phyloP scores from a whole-genome alignment of 2,113 vertebrate genomes.

The Alethe castanea region DNA sequence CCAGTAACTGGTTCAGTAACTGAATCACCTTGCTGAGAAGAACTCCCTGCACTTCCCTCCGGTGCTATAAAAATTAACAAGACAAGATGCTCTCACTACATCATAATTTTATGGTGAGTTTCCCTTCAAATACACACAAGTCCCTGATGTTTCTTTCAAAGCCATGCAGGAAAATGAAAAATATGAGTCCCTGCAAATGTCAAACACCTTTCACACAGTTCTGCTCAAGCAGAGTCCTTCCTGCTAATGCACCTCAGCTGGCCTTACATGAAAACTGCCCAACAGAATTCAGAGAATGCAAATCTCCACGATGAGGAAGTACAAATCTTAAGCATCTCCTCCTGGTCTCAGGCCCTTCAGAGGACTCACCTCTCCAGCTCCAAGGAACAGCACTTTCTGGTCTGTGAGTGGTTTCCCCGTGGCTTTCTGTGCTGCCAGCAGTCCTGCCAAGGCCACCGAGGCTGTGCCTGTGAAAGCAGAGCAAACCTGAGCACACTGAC shows the following conservation, averaged over 20 bases:
- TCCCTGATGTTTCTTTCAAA: background rate
- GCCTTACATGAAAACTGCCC: background rate
- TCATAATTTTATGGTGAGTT: background rate
- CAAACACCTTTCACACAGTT: background rate
- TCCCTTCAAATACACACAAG: background rate
- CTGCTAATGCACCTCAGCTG: background rate
- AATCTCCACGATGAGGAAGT: rapidly evolving
- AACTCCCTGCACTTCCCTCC: rapidly evolving
- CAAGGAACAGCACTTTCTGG: constrained; percentile 91
- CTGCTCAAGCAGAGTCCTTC: background rate
- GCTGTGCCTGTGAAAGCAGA: constrained; percentile 82
- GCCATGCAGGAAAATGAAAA: background rate
- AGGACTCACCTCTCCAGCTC: constrained; percentile 90
- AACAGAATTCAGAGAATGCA: rapidly evolving
- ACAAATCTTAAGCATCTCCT: background rate
- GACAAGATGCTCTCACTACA: background rate
- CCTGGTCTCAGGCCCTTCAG: too few species aligned
- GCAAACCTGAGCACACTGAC: background rate
- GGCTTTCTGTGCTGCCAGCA: constrained; percentile 87
- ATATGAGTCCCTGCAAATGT: background rate
- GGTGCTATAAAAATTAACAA: background rate
- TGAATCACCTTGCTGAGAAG: background rate
- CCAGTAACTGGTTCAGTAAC: background rate
- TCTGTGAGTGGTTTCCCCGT: constrained; percentile 85
- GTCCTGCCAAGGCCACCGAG: constrained; percentile 89